These are phyloP conservation scores for Thyatira batis DNA, from an alignment of 2,888 invertebrate species.

Conservation along the genomic window DNA sequence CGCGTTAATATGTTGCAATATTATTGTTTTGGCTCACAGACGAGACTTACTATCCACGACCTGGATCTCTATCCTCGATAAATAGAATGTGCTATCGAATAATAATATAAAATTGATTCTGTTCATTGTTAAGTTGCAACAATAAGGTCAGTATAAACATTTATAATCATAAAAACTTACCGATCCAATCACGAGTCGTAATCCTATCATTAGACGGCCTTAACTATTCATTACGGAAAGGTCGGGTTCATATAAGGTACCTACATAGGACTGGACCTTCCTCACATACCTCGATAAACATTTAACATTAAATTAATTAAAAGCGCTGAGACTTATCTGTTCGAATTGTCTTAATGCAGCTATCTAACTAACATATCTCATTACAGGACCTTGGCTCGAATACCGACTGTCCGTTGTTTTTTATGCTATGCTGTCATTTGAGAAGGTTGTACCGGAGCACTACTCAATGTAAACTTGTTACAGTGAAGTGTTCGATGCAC, in stretches of 20 bases:
- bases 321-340: slow-evolving; percentile 49
- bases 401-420: slow-evolving; percentile 77
- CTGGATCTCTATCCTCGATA: slow-evolving; percentile 24
- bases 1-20: slow-evolving; percentile 41
- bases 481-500: slow-evolving; percentile 36
- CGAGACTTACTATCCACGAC: slow-evolving; percentile 25
- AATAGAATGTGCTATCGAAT: slow-evolving; percentile 18
- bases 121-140: slow-evolving; percentile 13
- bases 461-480: slow-evolving; percentile 78
- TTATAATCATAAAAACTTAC: slow-evolving; percentile 10
- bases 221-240: slow-evolving; percentile 22
- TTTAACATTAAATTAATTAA: slow-evolving; percentile 39
- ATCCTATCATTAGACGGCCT: slow-evolving; percentile 31
- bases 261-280: not conserved
- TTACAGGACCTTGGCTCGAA: slow-evolving; percentile 80
- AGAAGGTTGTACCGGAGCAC: slow-evolving; percentile 74
- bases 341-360: slow-evolving; percentile 56
- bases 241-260: not conserved
- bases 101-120: slow-evolving; percentile 23
- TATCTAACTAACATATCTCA: slow-evolving; percentile 76
- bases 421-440: slow-evolving; percentile 75
- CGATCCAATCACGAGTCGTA: slow-evolving; percentile 17
- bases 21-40: slow-evolving; percentile 39
- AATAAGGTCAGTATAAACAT: slow-evolving; percentile 23
- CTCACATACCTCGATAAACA: slow-evolving; percentile 20